Percentiles rank a stretch among this genome's conserved stretches.
Conservation (phyloP, 2,888 invertebrate species). For the Octodonta nipae region DNA sequence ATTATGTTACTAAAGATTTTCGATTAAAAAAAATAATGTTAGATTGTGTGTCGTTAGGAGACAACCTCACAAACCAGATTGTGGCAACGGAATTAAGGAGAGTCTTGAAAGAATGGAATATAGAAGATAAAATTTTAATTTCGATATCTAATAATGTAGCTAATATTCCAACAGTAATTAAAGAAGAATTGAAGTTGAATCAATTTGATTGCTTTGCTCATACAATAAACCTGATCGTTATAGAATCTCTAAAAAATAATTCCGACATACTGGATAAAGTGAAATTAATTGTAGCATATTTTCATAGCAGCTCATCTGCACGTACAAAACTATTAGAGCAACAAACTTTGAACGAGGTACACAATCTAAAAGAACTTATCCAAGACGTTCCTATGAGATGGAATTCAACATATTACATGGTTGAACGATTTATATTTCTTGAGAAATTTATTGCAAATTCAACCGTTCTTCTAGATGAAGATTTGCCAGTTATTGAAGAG, state of each 20-base stretch:
- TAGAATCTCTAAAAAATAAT: constrained; percentile 7
- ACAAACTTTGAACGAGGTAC: too few relatives aligned
- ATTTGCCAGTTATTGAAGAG: too few relatives aligned
- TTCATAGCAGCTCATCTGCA: too few relatives aligned
- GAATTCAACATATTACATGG: too few relatives aligned
- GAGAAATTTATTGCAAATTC: too few relatives aligned
- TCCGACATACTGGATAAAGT: not conserved
- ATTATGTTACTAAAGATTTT: constrained; percentile 19
- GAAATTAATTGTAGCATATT: too few relatives aligned
- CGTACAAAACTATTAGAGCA: too few relatives aligned
- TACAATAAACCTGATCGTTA: constrained; percentile 15
- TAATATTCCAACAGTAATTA: constrained; percentile 16
- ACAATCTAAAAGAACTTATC: too few relatives aligned
- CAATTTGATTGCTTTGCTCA: constrained; percentile 17
- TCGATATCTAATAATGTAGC: constrained; percentile 17
- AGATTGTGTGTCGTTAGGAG: constrained; percentile 12
- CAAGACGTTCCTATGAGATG: too few relatives aligned
- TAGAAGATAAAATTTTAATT: constrained; percentile 18
- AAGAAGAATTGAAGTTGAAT: constrained; percentile 11
- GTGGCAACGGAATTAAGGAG: constrained; percentile 16
- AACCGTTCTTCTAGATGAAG: too few relatives aligned
- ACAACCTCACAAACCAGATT: constrained; percentile 18
- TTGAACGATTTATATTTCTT: too few relatives aligned
- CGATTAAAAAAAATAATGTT: constrained; percentile 16
- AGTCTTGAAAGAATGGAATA: constrained; percentile 11